phyloP scores from a whole-genome alignment of 1,140 invertebrate species.

The Bombus vancouverensis region DNA sequence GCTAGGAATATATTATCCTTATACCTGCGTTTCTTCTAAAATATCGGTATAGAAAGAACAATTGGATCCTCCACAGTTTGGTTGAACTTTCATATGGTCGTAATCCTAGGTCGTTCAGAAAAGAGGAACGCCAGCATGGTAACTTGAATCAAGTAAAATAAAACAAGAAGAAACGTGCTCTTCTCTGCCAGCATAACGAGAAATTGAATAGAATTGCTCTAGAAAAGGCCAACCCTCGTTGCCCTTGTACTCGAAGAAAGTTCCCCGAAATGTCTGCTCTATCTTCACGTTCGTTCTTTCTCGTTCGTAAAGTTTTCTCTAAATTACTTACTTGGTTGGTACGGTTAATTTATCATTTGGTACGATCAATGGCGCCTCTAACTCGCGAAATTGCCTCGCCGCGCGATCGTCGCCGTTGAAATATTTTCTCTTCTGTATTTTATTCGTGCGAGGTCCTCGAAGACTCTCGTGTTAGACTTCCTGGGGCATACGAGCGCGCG shows the following conservation, averaged over 20 bases:
- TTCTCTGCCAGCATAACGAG: neutral
- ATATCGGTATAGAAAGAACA: neutral
- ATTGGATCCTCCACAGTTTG: neutral
- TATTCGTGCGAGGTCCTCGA: too few species aligned
- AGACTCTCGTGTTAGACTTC: neutral
- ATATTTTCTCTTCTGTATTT: neutral
- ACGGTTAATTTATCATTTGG: conserved; percentile 67
- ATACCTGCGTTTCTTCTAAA: neutral
- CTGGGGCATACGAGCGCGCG: too few species aligned
- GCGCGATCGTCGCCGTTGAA: neutral
- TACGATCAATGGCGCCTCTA: conserved; percentile 67
- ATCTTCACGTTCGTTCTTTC: conserved; percentile 5
- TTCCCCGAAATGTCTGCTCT: conserved; percentile 52
- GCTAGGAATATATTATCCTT: neutral
- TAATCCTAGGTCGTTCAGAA: conserved; percentile 10
- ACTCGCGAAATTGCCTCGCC: conserved; percentile 59
- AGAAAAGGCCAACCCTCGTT: conserved; percentile 19
- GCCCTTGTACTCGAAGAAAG: conserved; percentile 52
- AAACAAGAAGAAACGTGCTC: neutral
- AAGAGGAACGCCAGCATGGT: neutral
- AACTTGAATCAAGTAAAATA: neutral
- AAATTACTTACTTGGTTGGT: conserved; percentile 65
- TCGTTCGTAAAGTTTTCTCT: conserved; percentile 54
- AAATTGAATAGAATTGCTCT: neutral
- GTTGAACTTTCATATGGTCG: neutral